Evolutionary conservation across 1,140 invertebrate species (phyloP), one percentile per base, ranked within the genome.

Genomic region (Drosophila jambulina): DNA sequence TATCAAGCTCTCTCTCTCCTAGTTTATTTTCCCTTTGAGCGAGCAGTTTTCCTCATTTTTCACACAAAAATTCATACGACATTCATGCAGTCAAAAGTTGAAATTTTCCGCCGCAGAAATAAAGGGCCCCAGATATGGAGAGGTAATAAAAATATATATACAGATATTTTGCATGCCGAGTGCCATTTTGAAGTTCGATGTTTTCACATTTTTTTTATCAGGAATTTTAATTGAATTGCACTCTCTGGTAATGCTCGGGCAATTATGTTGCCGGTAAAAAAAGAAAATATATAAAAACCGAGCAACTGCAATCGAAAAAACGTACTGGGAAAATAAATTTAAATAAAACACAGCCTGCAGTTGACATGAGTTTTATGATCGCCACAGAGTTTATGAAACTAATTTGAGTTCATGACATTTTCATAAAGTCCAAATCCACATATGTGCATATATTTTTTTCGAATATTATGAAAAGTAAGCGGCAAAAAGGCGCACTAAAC

Each of bases 211-310:
- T 40, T 75, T 74, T 62, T 80, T 38, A 71, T 43, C 48, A 17
- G 60, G 49, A 53, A 60, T 78, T 81, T 71, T 69, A 80, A 69
- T 80, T 84, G 62, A 68, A 77, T 74, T 78, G 62, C 69, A 74
- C 82, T 80, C 67, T 48, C 59, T 62, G 34, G 64, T 71, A 64
- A 78, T 74, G 74, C 60, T 77, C 49, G 58, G 63, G 67, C 82
- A 84, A 85, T 84, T 84, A 80, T 69, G 62, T 78, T 38, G 63
- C 46, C 34, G 19, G 25, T 19, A n/a, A 53, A 43, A 43, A 58
- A 27, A 72, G 15, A 3, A 46, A 25, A 25, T 15, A 12, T 29
- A 29, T 29, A 68, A 57, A 72, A 25, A 32, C 25, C 2, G 25
- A 32, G 27, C n/a, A 51, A 13, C 27, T 15, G 27, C 43, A 63